These are phyloP conservation scores for Callorhinus ursinus DNA, from an alignment of 2,113 vertebrate species.

Conservation along the genomic window DNA sequence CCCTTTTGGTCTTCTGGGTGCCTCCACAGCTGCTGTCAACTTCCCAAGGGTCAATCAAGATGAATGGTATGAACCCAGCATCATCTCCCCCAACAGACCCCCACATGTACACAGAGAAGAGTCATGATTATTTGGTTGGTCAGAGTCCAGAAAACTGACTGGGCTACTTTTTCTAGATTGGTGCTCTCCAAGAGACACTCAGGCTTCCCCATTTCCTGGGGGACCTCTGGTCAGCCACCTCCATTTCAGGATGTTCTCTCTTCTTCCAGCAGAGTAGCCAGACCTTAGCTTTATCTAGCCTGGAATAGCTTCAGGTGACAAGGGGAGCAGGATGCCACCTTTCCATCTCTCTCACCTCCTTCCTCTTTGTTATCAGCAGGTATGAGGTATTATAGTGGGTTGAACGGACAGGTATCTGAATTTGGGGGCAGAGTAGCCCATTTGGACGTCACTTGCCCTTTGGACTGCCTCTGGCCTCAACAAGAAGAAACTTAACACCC, in stretches of 20 bases:
- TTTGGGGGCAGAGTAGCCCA: not conserved
- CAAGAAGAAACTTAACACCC: not conserved
- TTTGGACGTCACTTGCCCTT: not conserved
- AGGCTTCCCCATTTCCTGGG: not conserved
- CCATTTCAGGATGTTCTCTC: not conserved
- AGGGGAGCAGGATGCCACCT: not conserved
- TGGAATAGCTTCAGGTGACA: not conserved
- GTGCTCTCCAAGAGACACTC: not conserved
- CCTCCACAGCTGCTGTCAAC: not conserved
- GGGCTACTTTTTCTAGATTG: not conserved
- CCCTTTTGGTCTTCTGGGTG: not conserved
- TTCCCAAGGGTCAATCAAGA: not conserved
- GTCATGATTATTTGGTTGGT: not conserved
- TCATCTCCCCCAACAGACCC: not conserved
- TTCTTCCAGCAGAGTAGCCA: not conserved
- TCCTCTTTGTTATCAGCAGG: not conserved
- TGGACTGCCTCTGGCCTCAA: not conserved
- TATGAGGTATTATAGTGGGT: not conserved
- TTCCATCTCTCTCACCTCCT: not conserved
- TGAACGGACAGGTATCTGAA: not conserved
- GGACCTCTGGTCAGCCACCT: not conserved
- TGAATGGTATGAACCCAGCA: not conserved
- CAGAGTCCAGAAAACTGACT: not conserved
- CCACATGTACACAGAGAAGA: not conserved
- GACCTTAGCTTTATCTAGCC: not conserved